Conservation (phyloP, 1,140 invertebrate genomes). For the Cardiocondyla obscurior region DNA sequence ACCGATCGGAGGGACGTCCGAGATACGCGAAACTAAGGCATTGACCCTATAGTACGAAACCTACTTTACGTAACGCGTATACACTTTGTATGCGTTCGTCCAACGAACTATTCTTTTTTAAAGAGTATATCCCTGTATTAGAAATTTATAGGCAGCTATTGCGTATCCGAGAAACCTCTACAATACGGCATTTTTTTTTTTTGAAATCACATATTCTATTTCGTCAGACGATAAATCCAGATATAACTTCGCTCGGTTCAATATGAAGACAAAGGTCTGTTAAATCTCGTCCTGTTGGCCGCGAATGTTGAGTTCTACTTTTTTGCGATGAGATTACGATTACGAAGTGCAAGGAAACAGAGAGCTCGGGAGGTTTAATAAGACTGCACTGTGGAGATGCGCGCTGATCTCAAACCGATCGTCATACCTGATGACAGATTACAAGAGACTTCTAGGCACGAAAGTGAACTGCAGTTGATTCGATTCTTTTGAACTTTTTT, state of each 20-base stretch:
- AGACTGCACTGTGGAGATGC: background rate
- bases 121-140: constrained; percentile 17
- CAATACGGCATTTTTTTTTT: background rate
- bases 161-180: background rate
- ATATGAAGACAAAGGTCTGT: background rate
- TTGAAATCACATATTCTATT: background rate
- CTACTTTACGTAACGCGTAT: constrained; percentile 38
- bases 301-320: background rate
- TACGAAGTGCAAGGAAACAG: background rate
- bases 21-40: constrained; percentile 14
- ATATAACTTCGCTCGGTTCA: background rate
- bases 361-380: background rate
- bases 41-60: constrained; percentile 39
- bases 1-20: background rate
- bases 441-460: constrained; percentile 31
- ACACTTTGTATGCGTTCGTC: background rate
- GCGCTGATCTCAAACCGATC: constrained; percentile 30
- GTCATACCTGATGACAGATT: constrained; percentile 46
- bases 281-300: background rate
- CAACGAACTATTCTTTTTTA: constrained; percentile 26
- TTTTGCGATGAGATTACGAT: background rate
- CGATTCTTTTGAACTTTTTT: background rate
- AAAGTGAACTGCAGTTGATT: background rate
- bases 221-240: background rate
- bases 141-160: constrained; percentile 8